A percentile compares a stretch with the other conserved stretches of the same genome.
These are phyloP conservation scores for Holacanthus passer DNA, from an alignment of 2,113 vertebrate species.

Conservation along the genomic window DNA sequence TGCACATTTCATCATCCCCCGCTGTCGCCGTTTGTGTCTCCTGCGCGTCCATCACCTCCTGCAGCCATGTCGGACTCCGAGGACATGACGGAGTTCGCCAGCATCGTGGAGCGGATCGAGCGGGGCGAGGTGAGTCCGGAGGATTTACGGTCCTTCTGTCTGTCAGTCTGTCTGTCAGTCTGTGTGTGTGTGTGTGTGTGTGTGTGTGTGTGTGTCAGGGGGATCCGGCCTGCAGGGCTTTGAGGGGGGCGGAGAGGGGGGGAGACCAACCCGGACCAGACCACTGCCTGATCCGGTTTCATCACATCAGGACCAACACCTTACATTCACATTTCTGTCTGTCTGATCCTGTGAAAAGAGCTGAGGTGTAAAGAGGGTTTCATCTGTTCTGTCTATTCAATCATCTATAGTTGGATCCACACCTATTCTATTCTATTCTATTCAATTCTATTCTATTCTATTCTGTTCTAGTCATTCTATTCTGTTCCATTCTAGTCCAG, in stretches of 20 bases:
- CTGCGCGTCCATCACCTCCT: constrained; percentile 36
- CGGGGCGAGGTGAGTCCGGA: constrained; percentile 87
- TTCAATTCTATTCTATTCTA: neutral
- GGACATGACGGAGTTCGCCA: constrained; percentile 87
- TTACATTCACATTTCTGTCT: no score
- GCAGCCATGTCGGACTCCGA: constrained; percentile 85
- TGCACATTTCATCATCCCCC: neutral
- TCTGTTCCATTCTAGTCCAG: no score
- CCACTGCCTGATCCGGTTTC: neutral
- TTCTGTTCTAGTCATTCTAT: no score
- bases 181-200: no score
- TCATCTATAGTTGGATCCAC: no score
- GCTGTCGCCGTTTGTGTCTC: neutral
- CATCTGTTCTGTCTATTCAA: no score
- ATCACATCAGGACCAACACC: neutral
- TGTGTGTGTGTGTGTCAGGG: no score
- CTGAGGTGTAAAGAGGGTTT: no score
- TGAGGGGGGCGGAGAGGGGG: constrained; percentile 13
- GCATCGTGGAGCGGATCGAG: constrained; percentile 90
- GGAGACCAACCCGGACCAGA: constrained; percentile 6
- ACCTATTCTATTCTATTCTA: neutral
- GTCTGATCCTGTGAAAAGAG: no score
- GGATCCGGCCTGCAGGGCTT: constrained; percentile 51
- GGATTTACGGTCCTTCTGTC: constrained; percentile 64
- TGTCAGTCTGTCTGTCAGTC: constrained; percentile 53